Conservation (phyloP, 1,140 invertebrate genomes). For the Rhopalosiphum padi region DNA sequence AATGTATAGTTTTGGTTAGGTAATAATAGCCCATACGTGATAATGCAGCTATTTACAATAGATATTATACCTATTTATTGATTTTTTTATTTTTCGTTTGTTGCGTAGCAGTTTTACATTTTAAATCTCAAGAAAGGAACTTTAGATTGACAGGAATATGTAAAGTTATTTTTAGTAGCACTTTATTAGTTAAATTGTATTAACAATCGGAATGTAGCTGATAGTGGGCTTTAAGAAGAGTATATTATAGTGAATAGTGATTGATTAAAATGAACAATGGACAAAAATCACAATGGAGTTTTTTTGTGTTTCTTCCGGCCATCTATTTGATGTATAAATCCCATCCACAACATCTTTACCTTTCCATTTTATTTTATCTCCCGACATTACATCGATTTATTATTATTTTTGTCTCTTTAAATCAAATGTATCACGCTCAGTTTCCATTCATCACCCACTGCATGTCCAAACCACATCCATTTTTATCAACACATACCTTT, state of each 20-base stretch:
- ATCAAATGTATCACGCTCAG: conserved; percentile 10
- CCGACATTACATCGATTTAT: conserved; percentile 19
- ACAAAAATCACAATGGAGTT: neutral
- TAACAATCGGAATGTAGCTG: neutral
- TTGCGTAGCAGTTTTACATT: neutral
- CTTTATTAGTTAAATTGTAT: conserved; percentile 47
- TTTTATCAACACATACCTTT: conserved; percentile 1
- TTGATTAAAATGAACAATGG: conserved; percentile 30
- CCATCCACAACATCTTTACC: neutral
- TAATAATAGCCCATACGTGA: neutral
- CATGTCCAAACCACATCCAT: neutral
- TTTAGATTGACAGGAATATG: neutral
- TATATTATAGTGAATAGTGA: neutral
- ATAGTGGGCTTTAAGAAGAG: neutral
- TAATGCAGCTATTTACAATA: neutral
- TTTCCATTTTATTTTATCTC: conserved; percentile 27
- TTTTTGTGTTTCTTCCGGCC: conserved; percentile 2
- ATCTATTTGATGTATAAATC: conserved; percentile 22
- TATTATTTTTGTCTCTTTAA: conserved; percentile 39
- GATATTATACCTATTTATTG: neutral
- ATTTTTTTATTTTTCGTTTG: neutral
- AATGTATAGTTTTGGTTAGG: neutral
- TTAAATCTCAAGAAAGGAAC: neutral
- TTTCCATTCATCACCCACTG: conserved; percentile 2
- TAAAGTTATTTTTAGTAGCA: neutral